These are phyloP conservation scores for Pangasius larnaudii DNA, from an alignment of 2,797 vertebrate genomes.

Conservation along the genomic window DNA sequence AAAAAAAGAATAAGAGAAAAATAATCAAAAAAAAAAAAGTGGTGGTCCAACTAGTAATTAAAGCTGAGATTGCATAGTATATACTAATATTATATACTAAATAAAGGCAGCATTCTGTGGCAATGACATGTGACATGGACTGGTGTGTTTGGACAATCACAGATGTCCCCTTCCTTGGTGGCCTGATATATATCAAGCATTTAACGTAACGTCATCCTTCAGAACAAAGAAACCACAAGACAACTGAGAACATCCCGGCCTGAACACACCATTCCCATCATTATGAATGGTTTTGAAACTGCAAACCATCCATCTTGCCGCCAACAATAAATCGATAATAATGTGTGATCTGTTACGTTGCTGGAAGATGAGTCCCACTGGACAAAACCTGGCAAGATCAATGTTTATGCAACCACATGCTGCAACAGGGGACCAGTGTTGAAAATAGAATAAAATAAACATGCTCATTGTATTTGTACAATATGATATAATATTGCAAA, in stretches of 20 bases:
- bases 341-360: neutral
- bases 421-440: neutral
- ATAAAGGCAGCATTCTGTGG: neutral
- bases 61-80: neutral
- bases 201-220: slow-evolving; percentile 4
- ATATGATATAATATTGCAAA: neutral
- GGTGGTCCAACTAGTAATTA: neutral
- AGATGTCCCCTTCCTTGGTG: slow-evolving; percentile 11
- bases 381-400: slow-evolving; percentile 17
- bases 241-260: neutral
- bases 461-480: neutral
- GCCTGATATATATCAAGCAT: slow-evolving; percentile 20
- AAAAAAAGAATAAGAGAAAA: neutral
- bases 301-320: slow-evolving; percentile 10
- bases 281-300: slow-evolving; percentile 17
- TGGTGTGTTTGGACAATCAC: slow-evolving; percentile 7
- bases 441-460: slow-evolving; percentile 3
- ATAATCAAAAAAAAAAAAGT: neutral
- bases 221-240: slow-evolving; percentile 28
- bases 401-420: neutral
- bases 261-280: neutral
- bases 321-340: slow-evolving; percentile 1
- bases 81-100: neutral
- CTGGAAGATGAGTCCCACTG: neutral
- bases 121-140: neutral